Conservation (phyloP, 2,113 vertebrate genomes). For the Anas platyrhynchos region DNA sequence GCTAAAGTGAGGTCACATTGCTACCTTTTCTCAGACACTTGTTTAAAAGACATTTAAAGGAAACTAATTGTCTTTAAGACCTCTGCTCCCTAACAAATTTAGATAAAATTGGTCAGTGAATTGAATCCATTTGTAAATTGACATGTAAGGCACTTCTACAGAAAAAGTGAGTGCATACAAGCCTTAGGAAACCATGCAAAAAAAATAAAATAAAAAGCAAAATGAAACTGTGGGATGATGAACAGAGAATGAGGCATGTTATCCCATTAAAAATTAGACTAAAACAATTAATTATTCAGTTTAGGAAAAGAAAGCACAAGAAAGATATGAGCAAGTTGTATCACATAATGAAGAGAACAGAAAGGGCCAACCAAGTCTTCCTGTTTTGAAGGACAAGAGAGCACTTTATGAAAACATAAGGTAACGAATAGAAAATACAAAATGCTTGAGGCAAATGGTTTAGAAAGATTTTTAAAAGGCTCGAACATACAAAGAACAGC, state of each 20-base stretch:
- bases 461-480: not conserved
- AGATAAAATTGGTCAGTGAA: not conserved
- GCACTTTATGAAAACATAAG: not conserved
- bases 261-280: not conserved
- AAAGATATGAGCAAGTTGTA: not conserved
- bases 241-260: not conserved
- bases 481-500: not conserved
- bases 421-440: constrained; percentile 1
- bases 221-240: not conserved
- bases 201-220: not conserved
- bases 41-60: not conserved
- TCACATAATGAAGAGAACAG: not conserved
- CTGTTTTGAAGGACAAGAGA: constrained; percentile 39
- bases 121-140: not conserved
- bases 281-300: not conserved
- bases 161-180: not conserved
- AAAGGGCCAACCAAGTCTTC: not conserved
- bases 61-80: not conserved
- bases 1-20: not conserved
- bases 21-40: not conserved
- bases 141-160: not conserved
- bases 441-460: not conserved
- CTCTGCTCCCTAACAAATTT: not conserved
- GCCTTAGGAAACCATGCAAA: not conserved
- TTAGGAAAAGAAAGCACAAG: not conserved